A percentile compares a stretch with the other conserved stretches of the same genome.
phyloP scores from a whole-genome alignment of 2,113 vertebrate genomes.

The Pogonocichla stellata region DNA sequence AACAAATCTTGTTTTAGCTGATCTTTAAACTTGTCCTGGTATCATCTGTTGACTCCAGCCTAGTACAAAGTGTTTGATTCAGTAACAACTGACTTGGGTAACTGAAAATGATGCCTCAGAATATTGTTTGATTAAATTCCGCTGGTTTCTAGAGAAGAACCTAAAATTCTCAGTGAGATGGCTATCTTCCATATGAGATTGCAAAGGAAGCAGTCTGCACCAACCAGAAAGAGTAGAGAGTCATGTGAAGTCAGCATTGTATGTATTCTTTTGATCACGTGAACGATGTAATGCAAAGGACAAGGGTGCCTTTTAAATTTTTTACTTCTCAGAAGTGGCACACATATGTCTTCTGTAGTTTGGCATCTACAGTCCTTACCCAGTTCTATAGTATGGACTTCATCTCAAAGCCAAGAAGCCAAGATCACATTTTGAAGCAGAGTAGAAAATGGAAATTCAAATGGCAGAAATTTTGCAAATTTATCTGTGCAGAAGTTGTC shows the following conservation, averaged over 20 bases:
- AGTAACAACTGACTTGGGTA: not conserved
- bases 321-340: not conserved
- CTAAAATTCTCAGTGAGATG: not conserved
- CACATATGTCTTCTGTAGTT: not conserved
- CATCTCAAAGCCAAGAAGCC: not conserved
- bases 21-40: not conserved
- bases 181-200: not conserved
- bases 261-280: not conserved
- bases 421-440: not conserved
- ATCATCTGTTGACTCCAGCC: not conserved
- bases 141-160: not conserved
- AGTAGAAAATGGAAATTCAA: not conserved
- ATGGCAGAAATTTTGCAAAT: not conserved
- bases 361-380: not conserved
- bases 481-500: not conserved
- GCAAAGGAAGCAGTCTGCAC: not conserved
- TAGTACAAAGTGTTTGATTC: not conserved
- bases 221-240: not conserved
- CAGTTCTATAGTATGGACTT: fast-evolving
- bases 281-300: not conserved
- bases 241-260: not conserved
- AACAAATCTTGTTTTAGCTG: not conserved
- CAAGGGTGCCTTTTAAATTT: not conserved
- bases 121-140: not conserved
- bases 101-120: not conserved